Evolutionary conservation across 2,113 vertebrate species (phyloP).

Genomic region (Edolisoma coerulescens): DNA sequence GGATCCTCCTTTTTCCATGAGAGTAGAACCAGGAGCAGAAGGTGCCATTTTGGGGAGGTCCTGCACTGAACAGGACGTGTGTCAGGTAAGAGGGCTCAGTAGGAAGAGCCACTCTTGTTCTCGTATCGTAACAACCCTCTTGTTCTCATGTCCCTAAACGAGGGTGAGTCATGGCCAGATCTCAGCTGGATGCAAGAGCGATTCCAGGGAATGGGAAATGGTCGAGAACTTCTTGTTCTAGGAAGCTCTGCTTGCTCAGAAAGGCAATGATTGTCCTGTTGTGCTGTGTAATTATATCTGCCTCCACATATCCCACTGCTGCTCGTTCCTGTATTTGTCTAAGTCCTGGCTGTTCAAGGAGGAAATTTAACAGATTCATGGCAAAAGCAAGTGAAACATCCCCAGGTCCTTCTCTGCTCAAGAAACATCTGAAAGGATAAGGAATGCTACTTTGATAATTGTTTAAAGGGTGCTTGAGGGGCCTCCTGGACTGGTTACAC

Average conservation of each 20-base stretch:
- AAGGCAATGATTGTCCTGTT: not conserved
- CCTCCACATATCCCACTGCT: not conserved
- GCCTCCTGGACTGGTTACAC: not conserved
- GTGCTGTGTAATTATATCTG: not conserved
- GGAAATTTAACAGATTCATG: not conserved
- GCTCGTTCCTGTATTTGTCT: not conserved
- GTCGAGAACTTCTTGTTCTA: not conserved
- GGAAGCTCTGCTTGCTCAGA: not conserved
- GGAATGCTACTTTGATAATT: not conserved
- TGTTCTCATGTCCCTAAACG: not conserved
- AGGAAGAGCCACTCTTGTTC: not conserved
- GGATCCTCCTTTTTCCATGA: fast-evolving
- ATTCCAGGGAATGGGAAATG: not conserved
- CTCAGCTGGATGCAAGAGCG: not conserved
- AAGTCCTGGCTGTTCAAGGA: not conserved
- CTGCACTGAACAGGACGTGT: not conserved
- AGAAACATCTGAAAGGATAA: not conserved
- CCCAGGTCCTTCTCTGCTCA: not conserved
- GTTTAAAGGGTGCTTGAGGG: not conserved
- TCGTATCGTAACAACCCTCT: not conserved
- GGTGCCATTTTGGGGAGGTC: not conserved
- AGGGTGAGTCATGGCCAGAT: not conserved
- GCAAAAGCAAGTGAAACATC: not conserved
- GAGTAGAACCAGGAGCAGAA: not conserved
- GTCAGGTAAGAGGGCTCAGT: not conserved